phyloP scores from a whole-genome alignment of 2,113 vertebrate species.

The Nestor notabilis region DNA sequence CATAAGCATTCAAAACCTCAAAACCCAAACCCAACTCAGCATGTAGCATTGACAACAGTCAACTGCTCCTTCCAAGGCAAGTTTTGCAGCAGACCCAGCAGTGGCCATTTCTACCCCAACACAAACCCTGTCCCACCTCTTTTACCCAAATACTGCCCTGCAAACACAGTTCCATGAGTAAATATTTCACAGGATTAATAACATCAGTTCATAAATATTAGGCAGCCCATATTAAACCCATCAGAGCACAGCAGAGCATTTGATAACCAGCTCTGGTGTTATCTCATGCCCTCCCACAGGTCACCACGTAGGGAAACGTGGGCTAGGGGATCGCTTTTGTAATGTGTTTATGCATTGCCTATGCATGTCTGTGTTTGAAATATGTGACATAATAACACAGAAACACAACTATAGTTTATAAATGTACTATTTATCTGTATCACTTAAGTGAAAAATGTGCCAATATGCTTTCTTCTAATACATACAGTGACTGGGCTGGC shows the following conservation, averaged over 20 bases:
- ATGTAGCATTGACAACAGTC: accelerated
- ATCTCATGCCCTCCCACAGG: not conserved
- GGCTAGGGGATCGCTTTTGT: not conserved
- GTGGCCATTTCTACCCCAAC: not conserved
- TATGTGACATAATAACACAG: accelerated
- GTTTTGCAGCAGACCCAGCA: not conserved
- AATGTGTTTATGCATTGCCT: accelerated
- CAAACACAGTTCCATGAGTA: not conserved
- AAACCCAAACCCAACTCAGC: not conserved
- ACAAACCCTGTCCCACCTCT: not conserved
- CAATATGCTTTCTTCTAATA: not conserved
- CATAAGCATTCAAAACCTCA: not conserved
- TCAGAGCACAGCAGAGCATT: accelerated
- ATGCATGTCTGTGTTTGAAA: accelerated
- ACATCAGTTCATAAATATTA: not conserved
- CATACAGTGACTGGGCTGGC: accelerated
- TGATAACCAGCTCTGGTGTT: not conserved
- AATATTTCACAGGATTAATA: not conserved
- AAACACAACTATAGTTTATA: too few relatives aligned
- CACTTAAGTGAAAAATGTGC: not conserved
- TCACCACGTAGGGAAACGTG: not conserved
- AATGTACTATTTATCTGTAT: not conserved
- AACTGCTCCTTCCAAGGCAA: not conserved
- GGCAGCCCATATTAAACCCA: not conserved
- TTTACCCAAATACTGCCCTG: not conserved